A percentile compares a stretch with the other conserved stretches of the same genome.
Evolutionary conservation across 2,113 vertebrate genomes (phyloP).

Genomic region (Chascanopsetta lugubris): DNA sequence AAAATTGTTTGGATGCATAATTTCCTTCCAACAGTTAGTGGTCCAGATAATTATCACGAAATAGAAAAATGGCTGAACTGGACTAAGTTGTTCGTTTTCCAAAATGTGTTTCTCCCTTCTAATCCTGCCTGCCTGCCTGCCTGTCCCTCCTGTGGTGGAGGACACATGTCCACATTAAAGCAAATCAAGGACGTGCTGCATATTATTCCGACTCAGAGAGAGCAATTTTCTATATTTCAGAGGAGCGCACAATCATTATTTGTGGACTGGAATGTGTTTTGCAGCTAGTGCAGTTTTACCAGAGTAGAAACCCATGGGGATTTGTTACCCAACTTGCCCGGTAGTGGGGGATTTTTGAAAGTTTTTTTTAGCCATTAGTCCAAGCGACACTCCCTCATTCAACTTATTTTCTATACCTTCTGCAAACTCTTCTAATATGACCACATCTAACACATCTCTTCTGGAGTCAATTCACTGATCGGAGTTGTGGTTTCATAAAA

Average conservation of each 20-base stretch:
- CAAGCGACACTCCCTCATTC: too few relatives aligned
- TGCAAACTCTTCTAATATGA: too few relatives aligned
- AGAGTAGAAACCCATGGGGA: background rate
- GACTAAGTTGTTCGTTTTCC: constrained; percentile 27
- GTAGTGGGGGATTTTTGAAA: background rate
- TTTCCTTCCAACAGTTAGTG: constrained; percentile 66
- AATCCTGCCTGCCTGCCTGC: constrained; percentile 8
- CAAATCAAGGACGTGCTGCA: constrained; percentile 14
- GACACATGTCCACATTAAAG: constrained; percentile 13
- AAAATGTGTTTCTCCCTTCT: constrained; percentile 8
- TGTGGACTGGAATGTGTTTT: constrained; percentile 3
- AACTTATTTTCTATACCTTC: too few relatives aligned
- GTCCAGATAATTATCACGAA: constrained; percentile 76
- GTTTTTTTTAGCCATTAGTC: constrained; percentile 29
- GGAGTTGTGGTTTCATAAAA: too few relatives aligned
- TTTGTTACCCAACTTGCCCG: background rate
- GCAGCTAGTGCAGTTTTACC: constrained; percentile 1
- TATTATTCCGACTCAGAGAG: constrained; percentile 12
- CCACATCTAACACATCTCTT: too few relatives aligned
- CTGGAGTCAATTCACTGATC: too few relatives aligned
- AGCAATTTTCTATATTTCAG: constrained; percentile 8
- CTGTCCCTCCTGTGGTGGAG: background rate
- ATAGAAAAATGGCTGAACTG: constrained; percentile 42
- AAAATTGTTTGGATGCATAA: constrained; percentile 48
- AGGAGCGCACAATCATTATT: background rate